A percentile compares a stretch with the other conserved stretches of the same genome.
These are phyloP conservation scores for Pseudopodoces humilis DNA, from an alignment of 2,113 vertebrate genomes.

Conservation along the genomic window DNA sequence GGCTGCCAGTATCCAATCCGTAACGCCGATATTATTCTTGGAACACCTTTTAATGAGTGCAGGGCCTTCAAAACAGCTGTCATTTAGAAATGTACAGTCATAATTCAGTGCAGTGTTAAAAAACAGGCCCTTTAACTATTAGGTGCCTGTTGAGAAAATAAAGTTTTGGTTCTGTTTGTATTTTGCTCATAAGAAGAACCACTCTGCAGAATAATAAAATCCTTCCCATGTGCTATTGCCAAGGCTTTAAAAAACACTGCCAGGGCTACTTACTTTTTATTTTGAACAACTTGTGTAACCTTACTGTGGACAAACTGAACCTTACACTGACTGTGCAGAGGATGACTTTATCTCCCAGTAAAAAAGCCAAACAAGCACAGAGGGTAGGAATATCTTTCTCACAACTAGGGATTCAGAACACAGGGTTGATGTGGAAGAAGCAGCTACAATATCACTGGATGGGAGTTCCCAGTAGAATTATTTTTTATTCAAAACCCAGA, in stretches of 20 bases:
- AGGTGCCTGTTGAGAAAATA: not conserved
- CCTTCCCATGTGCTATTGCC: not conserved
- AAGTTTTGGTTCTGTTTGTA: not conserved
- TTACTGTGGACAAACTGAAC: not conserved
- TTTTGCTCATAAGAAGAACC: not conserved
- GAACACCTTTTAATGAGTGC: not conserved
- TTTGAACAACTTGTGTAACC: not conserved
- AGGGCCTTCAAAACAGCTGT: not conserved
- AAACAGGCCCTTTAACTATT: not conserved
- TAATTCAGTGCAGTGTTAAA: not conserved
- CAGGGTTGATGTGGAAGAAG: not conserved
- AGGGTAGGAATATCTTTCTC: not conserved
- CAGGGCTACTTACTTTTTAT: not conserved
- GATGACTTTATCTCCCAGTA: not conserved
- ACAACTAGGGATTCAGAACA: not conserved
- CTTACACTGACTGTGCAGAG: not conserved
- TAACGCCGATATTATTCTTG: not conserved
- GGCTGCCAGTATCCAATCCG: not conserved
- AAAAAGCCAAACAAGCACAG: not conserved
- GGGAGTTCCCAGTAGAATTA: not conserved
- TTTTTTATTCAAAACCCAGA: not conserved
- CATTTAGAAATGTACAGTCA: not conserved
- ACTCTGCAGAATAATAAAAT: not conserved
- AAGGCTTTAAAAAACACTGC: not conserved
- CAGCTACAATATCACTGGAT: not conserved